Evolutionary conservation across 2,888 invertebrate species (phyloP), one percentile per base, ranked within the genome.

Genomic region (Caenorhabditis sulstoni): DNA sequence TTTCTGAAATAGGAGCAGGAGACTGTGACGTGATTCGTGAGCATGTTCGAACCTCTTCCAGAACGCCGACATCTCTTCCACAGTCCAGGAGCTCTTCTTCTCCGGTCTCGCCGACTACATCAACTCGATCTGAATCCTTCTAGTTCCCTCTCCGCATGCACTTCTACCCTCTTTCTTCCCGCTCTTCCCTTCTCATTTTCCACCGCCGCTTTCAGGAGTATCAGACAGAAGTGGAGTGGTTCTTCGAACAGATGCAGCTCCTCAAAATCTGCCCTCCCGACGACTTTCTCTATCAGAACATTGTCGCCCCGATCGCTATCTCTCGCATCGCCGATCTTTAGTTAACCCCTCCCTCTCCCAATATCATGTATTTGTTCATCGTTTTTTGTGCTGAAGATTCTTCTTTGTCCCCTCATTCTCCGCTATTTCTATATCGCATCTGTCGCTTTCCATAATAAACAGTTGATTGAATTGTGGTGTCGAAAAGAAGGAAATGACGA

Each of bases 51-150:
- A 5, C 7, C 8, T 37, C 22, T 68, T 76, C 58, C 57, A 77
- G 77, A 70, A 50, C 39, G 58, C 65, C 18, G 47, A 65, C 39
- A 68, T 59, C 16, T 65, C 64, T 1, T 64, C 64, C 1, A 68
- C 45, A 8, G 58, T 70, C 35, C 35, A 77, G 37, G 29, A 47
- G 3, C 41, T 70, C 9, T 44, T 77, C 22, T 77, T 77, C 47
- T 12, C 62, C 47, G 53, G 62, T 47, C 70, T 71, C 61, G 45
- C 23, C 35, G 35, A 45, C 11, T 35, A 39, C 55, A 55, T 61
- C 23, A 18, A 62, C 70, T 45, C 23, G 16, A 44, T 53, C 20
- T 53, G 37, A 62, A n/a, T 29, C 37, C 20, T 22, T 35, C 47
- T 18, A 35, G 23, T 18, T 20, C 11, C 23, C 4, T 18, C 45